Percentiles rank a stretch among this genome's conserved stretches.
These are phyloP conservation scores for Taphrorychus bicolor DNA, from an alignment of 2,888 invertebrate species.

Conservation along the genomic window DNA sequence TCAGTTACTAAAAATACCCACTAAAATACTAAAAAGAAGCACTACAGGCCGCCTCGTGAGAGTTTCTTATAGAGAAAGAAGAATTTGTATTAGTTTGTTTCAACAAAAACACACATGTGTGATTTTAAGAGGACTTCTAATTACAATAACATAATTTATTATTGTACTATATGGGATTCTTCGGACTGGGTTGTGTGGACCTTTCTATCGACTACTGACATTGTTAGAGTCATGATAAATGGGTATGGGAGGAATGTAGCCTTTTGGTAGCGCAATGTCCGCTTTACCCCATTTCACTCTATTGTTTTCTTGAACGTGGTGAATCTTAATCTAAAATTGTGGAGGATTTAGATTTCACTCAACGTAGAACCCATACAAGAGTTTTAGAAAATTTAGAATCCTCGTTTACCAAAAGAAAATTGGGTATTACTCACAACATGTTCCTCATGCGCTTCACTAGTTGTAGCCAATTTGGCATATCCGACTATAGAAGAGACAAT, in stretches of 20 bases:
- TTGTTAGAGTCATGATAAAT: not conserved
- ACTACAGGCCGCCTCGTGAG: too few species aligned
- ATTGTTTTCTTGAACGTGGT: not conserved
- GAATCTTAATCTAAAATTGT: not conserved
- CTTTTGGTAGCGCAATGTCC: not conserved
- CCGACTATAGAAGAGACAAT: conserved; percentile 70
- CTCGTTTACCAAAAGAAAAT: too few species aligned
- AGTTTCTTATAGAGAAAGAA: too few species aligned
- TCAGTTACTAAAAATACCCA: too few species aligned
- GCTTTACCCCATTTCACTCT: not conserved
- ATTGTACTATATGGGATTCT: too few species aligned
- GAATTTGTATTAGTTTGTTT: too few species aligned
- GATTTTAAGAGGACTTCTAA: too few species aligned
- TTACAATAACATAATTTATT: too few species aligned
- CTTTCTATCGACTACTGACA: not conserved
- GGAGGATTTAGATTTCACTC: not conserved
- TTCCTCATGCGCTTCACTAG: not conserved
- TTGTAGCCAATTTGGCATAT: conserved; percentile 59
- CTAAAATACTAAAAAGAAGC: too few species aligned
- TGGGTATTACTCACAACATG: not conserved
- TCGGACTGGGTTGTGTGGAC: too few species aligned
- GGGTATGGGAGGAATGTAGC: not conserved
- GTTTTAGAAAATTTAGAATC: too few species aligned
- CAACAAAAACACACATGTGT: too few species aligned
- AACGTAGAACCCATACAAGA: not conserved